Evolutionary conservation across 2,888 invertebrate genomes (phyloP), one percentile per base, ranked within the genome.

Genomic region (Zygaena filipendulae): DNA sequence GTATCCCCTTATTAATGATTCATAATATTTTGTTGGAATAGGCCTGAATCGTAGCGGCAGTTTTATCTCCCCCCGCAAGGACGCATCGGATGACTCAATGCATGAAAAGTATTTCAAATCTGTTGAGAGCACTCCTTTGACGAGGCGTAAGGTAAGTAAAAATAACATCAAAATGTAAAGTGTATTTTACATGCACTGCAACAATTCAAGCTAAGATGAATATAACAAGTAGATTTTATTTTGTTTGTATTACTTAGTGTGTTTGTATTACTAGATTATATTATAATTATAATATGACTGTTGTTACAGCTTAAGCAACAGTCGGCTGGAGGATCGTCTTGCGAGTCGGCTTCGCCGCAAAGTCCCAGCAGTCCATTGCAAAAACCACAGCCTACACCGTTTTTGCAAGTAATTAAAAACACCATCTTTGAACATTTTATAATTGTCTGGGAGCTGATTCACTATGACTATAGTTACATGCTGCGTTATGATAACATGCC

Each of bases 91-190:
- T 49, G 90, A 90, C 63, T 88, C 89, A 0, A 90, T 90, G 90
- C 90, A 90, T 57, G 90, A 90, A 52, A 89, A 89, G 54, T 90
- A 90, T 52, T 86, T 90, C 52, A 83, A 86, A 47, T 87, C 87
- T 2, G 86, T 87, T 35, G 87, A 88, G 47, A 87, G 86, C 41
- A 87, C 87, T 13, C 87, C 87, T 8, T 59, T 84, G 31, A 81
- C 84, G 4, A 71, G 84, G 39, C 79, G 85, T 39, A 81, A 81
- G 75, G 81, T 81, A 52, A 31, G 16, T 16, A 16, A 16, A n/a
- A n/a, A n/a, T n/a, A n/a, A n/a, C n/a, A n/a, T n/a, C n/a, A n/a
- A 10, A 10, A 11, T 2, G 4, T 6, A 1, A 25, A 19, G 11
- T 11, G 16, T 7, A 5, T 16, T 16, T n/a, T n/a, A n/a, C n/a